These are phyloP conservation scores for Leguminivora glycinivorella DNA, from an alignment of 1,140 invertebrate genomes.

Conservation along the genomic window DNA sequence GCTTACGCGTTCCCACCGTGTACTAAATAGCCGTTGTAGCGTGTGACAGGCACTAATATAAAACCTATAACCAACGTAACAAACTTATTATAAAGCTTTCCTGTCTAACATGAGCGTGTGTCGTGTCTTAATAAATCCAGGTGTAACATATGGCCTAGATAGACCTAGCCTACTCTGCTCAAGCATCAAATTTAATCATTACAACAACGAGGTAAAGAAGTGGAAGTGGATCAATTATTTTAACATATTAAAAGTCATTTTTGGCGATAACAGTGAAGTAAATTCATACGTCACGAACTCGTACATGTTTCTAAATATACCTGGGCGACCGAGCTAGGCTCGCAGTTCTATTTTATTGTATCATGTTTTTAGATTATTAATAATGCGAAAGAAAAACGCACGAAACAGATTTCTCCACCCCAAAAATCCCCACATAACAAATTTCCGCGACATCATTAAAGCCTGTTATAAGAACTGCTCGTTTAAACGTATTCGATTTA, in stretches of 20 bases:
- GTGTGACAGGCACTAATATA: background rate
- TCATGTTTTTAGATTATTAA: too few species aligned
- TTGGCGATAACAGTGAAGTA: background rate
- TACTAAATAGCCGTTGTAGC: too few species aligned
- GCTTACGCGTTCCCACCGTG: too few species aligned
- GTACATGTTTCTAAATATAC: too few species aligned
- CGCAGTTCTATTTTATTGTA: too few species aligned
- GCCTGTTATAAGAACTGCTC: too few species aligned
- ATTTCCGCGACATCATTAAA: too few species aligned
- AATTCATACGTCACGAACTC: background rate
- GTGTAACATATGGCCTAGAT: constrained; percentile 15
- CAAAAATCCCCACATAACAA: too few species aligned
- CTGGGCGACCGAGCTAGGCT: too few species aligned
- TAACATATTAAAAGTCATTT: background rate
- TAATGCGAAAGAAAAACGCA: too few species aligned
- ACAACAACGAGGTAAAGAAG: background rate
- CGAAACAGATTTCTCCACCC: too few species aligned
- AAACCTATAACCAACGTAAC: background rate
- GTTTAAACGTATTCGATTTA: too few species aligned
- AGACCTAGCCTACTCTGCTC: background rate
- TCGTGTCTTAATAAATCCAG: constrained; percentile 14
- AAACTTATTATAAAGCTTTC: background rate
- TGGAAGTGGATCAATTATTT: background rate
- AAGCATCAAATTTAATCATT: background rate
- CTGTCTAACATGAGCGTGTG: constrained; percentile 7